Conservation (phyloP, 2,797 vertebrate species). For the Sebastes cheni region DNA sequence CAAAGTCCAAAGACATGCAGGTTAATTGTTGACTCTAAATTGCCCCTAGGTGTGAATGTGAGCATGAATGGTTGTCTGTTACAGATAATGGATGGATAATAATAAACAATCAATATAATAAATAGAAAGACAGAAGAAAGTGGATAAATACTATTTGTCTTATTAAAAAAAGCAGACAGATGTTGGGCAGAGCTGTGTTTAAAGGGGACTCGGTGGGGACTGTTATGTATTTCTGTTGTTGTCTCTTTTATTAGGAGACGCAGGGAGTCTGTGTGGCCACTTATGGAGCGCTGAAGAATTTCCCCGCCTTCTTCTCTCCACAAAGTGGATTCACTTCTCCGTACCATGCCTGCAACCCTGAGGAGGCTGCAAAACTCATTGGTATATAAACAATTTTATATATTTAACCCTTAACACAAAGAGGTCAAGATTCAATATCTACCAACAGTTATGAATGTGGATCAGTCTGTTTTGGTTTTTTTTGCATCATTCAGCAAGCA, state of each 20-base stretch:
- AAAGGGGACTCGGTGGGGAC: neutral
- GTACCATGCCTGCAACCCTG: constrained; percentile 78
- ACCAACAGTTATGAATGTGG: neutral
- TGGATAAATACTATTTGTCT: neutral
- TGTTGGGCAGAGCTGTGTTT: neutral
- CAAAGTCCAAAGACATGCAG: no score
- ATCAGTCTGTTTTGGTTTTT: neutral
- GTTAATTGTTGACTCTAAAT: no score
- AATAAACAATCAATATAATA: neutral
- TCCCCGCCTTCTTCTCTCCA: constrained; percentile 90
- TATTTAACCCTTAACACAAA: neutral
- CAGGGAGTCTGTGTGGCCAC: constrained; percentile 91
- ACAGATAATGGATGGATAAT: neutral
- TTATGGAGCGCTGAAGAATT: constrained; percentile 85
- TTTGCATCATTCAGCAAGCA: constrained; percentile 72
- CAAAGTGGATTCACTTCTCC: constrained; percentile 88
- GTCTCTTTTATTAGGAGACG: constrained; percentile 83
- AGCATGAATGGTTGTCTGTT: no score
- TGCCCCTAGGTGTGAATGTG: no score
- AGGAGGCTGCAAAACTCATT: constrained; percentile 89
- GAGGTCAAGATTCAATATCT: neutral
- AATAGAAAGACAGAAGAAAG: neutral
- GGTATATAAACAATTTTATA: constrained; percentile 68
- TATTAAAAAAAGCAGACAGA: neutral
- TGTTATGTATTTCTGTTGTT: neutral